phyloP scores from a whole-genome alignment of 1,140 invertebrate genomes.

The Popillia japonica region DNA sequence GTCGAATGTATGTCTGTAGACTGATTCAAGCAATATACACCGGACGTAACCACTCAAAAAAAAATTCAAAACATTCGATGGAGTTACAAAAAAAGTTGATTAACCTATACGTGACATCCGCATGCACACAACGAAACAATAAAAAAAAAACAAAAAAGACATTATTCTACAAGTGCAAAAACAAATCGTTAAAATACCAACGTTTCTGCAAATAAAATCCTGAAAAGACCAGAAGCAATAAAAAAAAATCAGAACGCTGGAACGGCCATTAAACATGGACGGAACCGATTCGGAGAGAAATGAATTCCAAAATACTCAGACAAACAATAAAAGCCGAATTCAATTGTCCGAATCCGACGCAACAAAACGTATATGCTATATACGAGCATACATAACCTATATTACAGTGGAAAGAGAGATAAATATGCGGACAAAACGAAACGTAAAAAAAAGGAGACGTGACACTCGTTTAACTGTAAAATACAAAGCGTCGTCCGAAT shows the following conservation, averaged over 20 bases:
- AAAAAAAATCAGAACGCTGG: background rate
- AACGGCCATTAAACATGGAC: background rate
- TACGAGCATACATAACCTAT: background rate
- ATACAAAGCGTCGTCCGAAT: background rate
- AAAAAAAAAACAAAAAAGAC: background rate
- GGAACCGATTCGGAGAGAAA: background rate
- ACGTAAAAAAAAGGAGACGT: constrained; percentile 8
- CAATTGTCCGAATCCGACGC: constrained; percentile 19
- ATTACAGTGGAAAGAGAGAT: background rate
- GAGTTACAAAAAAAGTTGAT: constrained; percentile 19
- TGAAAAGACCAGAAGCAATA: background rate
- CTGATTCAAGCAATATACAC: background rate
- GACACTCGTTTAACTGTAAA: constrained; percentile 17
- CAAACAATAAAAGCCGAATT: constrained; percentile 30
- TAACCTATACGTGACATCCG: background rate
- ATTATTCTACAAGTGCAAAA: background rate
- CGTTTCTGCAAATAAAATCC: constrained; percentile 15
- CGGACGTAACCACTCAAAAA: background rate
- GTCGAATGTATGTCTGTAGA: too few relatives aligned
- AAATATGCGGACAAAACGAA: background rate
- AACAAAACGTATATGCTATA: background rate
- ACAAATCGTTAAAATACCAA: constrained; percentile 21
- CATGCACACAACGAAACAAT: background rate
- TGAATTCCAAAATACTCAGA: constrained; percentile 7
- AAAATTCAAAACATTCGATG: background rate